Evolutionary conservation across 2,888 invertebrate genomes (phyloP), one percentile per base, ranked within the genome.

Genomic region (Tribolium freemani): DNA sequence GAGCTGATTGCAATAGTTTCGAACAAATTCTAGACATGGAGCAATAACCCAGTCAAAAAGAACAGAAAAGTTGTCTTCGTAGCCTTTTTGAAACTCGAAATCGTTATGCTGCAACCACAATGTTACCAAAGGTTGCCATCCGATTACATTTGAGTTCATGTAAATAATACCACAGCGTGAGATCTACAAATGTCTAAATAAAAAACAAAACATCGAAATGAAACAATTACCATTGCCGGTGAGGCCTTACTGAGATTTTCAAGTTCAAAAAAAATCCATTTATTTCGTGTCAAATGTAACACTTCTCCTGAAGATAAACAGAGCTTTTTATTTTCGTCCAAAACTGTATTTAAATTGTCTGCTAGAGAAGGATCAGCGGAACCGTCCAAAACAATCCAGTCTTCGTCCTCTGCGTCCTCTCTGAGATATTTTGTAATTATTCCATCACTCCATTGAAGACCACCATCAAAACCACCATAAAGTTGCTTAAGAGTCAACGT

Each of bases 331-430:
- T 93, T 93, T 83, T 93, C 93, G 78, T 94, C 94, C 94, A 76
- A 95, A 87, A 94, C 93, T 0, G 93, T 93, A 82, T 93, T 94
- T 89, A 95, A 91, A 84, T 93, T 93, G 87, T 95, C 95, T 76
- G 94, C 93, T 95, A 95, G 95, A 4, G 92, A 90, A 6, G 93
- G 91, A 84, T 95, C 94, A n/a, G 95, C 93, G 0, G 94, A 93
- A 0, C 95, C 95, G 84, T 96, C 95, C 84, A 97, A 96, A 56
- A 97, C 91, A 58, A 97, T 90, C 96, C 96, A 97, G 85, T 72
- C 91, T 88, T 74, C 92, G 90, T 51, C 48, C 11, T 21, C 1
- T 90, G 88, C 90, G 58, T 92, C 91, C 80, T 90, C 88, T 81
- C 96, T 87, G 86, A 93, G 93, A 86, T 93, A 91, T n/a, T 90